Conservation (phyloP, 2,888 invertebrate genomes). For the Dichetophora obliterata region DNA sequence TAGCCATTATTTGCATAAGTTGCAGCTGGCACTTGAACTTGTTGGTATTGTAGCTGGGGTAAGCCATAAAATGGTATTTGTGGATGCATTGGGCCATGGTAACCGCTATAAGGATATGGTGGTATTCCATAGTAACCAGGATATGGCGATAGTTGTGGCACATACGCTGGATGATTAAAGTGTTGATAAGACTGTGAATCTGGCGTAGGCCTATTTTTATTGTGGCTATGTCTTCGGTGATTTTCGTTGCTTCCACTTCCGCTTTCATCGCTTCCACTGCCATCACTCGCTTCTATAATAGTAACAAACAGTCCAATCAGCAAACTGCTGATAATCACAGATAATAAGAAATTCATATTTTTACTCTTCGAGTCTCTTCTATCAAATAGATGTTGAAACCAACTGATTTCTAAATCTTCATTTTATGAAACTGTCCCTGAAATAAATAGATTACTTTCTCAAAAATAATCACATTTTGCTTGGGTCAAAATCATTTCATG, state of each 20-base stretch:
- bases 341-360: background rate
- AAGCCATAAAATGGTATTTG: conserved; percentile 36
- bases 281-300: conserved; percentile 13
- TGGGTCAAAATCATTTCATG: background rate
- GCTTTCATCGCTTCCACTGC: conserved; percentile 25
- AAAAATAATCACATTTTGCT: background rate
- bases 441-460: too few relatives aligned
- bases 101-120: conserved; percentile 34
- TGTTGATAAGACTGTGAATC: conserved; percentile 20
- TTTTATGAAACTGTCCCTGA: background rate
- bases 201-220: background rate
- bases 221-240: background rate
- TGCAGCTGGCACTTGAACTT: background rate
- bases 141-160: background rate
- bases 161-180: conserved; percentile 45
- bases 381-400: too few relatives aligned
- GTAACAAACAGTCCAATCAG: background rate
- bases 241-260: conserved; percentile 25
- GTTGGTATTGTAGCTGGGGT: conserved; percentile 2
- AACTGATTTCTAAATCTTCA: too few relatives aligned
- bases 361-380: too few relatives aligned
- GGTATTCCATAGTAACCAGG: conserved; percentile 30
- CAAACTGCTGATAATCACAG: background rate
- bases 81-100: conserved; percentile 28
- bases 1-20: conserved; percentile 36